Percentiles rank a stretch among this genome's conserved stretches.
Conservation (phyloP, 2,888 invertebrate species). For the Trichacis sp. region DNA sequence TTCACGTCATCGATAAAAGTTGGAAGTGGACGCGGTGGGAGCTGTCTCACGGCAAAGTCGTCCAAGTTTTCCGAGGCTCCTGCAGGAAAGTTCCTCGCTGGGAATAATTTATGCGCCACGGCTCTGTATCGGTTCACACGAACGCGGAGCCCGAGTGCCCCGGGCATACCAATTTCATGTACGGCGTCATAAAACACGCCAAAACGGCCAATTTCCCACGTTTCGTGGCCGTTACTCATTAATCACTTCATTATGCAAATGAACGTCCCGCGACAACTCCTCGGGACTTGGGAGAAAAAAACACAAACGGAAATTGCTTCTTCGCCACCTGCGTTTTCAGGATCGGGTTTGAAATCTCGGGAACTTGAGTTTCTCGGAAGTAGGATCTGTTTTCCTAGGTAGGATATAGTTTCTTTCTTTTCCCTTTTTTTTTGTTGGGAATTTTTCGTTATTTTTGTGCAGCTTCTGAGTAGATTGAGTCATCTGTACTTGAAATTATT, state of each 20-base stretch:
- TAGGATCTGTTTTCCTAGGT: no score
- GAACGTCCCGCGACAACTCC: constrained; percentile 4
- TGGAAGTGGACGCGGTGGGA: constrained; percentile 43
- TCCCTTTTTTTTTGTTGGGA: no score
- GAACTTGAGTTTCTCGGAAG: no score
- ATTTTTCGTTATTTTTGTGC: no score
- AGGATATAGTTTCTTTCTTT: no score
- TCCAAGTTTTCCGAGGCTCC: constrained; percentile 37
- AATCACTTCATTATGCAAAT: constrained; percentile 29
- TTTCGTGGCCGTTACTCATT: constrained; percentile 18
- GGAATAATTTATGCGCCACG: constrained; percentile 64
- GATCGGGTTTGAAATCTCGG: no score
- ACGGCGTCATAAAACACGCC: constrained; percentile 29
- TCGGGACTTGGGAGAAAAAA: no score
- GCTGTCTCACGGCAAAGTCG: constrained; percentile 38
- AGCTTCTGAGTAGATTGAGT: no score
- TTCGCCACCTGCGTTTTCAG: no score
- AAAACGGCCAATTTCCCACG: constrained; percentile 22
- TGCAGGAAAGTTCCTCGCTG: constrained; percentile 50
- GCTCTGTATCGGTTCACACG: constrained; percentile 48
- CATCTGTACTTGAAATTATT: no score
- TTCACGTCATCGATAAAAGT: constrained; percentile 59
- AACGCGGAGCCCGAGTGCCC: constrained; percentile 20
- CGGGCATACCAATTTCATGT: constrained; percentile 36
- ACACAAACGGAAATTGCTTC: no score